Conservation (phyloP, 2,113 vertebrate genomes). For the Prunella himalayana region DNA sequence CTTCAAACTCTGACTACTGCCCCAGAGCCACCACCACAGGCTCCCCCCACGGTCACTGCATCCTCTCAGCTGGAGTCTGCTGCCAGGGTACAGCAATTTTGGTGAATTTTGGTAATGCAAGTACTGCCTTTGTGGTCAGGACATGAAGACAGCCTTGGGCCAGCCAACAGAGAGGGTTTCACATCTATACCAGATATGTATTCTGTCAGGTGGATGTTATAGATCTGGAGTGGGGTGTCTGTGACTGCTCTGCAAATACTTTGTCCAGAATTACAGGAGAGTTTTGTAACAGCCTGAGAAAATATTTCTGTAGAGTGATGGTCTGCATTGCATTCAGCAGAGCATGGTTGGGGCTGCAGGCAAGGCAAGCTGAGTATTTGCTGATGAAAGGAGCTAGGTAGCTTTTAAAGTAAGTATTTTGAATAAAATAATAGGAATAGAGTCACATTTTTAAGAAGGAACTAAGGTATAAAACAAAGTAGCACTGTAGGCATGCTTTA, state of each 20-base stretch:
- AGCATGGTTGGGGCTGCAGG: not conserved
- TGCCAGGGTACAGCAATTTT: not conserved
- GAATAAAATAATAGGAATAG: not conserved
- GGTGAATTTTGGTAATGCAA: not conserved
- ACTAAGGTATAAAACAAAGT: not conserved
- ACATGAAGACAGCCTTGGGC: not conserved
- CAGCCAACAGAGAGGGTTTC: not conserved
- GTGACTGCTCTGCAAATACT: not conserved
- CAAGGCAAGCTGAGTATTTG: not conserved
- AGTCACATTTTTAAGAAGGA: not conserved
- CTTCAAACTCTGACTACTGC: not conserved
- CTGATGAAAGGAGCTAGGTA: not conserved
- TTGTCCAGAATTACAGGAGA: not conserved
- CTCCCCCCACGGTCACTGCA: not conserved
- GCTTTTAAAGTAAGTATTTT: not conserved
- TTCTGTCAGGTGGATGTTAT: not conserved
- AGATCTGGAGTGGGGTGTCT: not conserved
- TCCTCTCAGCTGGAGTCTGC: not conserved
- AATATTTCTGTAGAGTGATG: not conserved
- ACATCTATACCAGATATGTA: not conserved
- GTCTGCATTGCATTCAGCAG: not conserved
- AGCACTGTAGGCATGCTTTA: not conserved
- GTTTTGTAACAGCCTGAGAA: not conserved
- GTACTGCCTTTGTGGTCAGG: too few relatives aligned
- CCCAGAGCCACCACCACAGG: rapidly evolving